A percentile compares a stretch with the other conserved stretches of the same genome.
Evolutionary conservation across 2,797 vertebrate species (phyloP).

Genomic region (Sebastes flavidus): DNA sequence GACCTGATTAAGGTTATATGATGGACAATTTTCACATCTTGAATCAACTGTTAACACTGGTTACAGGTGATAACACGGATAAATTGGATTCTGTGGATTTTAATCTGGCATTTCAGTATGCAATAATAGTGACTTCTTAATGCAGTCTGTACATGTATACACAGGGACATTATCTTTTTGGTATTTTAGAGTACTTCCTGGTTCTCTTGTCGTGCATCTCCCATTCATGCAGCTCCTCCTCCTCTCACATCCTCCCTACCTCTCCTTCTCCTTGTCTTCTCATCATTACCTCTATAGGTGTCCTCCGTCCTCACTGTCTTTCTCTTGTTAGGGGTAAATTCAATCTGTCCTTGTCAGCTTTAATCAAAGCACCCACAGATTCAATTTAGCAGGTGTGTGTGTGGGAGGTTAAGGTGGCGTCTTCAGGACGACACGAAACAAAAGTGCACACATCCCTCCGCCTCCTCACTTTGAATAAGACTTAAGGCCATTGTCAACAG

Average conservation of each 20-base stretch:
- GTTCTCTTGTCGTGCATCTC: not conserved
- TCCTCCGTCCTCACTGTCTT: slow-evolving; percentile 63
- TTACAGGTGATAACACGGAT: not conserved
- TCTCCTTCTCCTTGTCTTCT: slow-evolving; percentile 43
- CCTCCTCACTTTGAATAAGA: slow-evolving; percentile 39
- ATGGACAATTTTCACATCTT: not conserved
- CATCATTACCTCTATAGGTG: slow-evolving; percentile 55
- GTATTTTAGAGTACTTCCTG: not conserved
- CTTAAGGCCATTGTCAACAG: slow-evolving; percentile 49
- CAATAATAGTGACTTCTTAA: not conserved
- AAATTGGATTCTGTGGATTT: not conserved
- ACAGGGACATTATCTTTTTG: not conserved
- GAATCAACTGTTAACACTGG: not conserved
- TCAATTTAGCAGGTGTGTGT: slow-evolving; percentile 73
- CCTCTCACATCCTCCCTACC: slow-evolving; percentile 12
- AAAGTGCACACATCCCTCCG: slow-evolving; percentile 47
- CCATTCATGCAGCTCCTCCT: not conserved
- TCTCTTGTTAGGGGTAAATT: slow-evolving; percentile 78
- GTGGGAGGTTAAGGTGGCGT: slow-evolving; percentile 71
- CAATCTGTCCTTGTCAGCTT: slow-evolving; percentile 84
- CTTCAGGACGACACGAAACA: slow-evolving; percentile 57
- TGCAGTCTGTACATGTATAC: not conserved
- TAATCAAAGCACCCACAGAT: slow-evolving; percentile 83
- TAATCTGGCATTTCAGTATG: not conserved
- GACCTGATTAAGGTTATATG: not conserved